A percentile compares a stretch with the other conserved stretches of the same genome.
phyloP scores from a whole-genome alignment of 2,888 invertebrate genomes.

The Cremastinae sp. region DNA sequence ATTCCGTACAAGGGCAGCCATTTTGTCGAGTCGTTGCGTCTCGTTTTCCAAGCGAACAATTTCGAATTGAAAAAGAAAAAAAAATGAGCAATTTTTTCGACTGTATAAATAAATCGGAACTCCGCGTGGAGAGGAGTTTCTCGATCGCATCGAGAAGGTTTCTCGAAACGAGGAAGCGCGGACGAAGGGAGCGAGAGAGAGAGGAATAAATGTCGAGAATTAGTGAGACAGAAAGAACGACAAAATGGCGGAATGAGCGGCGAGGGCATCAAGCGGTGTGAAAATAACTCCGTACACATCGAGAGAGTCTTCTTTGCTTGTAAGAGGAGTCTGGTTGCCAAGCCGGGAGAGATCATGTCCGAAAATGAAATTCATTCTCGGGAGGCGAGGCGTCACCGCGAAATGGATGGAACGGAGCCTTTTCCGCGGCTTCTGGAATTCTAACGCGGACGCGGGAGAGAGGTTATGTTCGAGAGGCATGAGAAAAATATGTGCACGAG shows the following conservation, averaged over 20 bases:
- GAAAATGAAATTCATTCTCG: constrained; percentile 70
- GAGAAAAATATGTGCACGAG: neutral
- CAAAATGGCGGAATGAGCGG: constrained; percentile 22
- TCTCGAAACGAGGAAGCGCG: neutral
- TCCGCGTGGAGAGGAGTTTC: neutral
- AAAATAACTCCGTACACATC: constrained; percentile 57
- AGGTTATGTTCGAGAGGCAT: neutral
- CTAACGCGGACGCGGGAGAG: neutral
- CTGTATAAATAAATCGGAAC: no score
- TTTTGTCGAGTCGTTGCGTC: no score
- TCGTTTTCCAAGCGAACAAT: no score
- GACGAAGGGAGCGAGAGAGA: neutral
- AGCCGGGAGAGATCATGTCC: constrained; percentile 49
- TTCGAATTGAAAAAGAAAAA: no score
- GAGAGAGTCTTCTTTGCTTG: constrained; percentile 33
- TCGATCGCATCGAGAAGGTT: no score
- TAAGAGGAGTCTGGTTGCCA: constrained; percentile 52
- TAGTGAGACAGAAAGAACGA: neutral
- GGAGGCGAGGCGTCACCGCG: constrained; percentile 59
- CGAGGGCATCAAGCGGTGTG: constrained; percentile 44
- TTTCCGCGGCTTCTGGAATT: neutral
- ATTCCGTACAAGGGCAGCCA: no score
- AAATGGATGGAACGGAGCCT: constrained; percentile 64
- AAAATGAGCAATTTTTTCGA: no score
- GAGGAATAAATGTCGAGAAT: no score